These are phyloP conservation scores for Maconellicoccus hirsutus DNA, from an alignment of 1,140 invertebrate genomes.

Conservation along the genomic window DNA sequence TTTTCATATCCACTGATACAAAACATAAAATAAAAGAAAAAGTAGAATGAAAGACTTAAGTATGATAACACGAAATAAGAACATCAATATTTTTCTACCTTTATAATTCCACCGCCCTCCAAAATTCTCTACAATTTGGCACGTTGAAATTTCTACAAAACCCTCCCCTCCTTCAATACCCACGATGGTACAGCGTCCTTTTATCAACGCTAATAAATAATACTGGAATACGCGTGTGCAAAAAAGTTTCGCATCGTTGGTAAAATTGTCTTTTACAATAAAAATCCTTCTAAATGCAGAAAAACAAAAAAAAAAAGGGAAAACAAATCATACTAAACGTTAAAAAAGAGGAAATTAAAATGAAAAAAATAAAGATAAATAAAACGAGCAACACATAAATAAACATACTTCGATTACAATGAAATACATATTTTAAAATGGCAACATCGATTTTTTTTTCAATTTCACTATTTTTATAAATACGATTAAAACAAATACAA, in stretches of 20 bases:
- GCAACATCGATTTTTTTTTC: background rate
- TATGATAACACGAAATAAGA: background rate
- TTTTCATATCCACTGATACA: constrained; percentile 2
- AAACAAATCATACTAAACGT: background rate
- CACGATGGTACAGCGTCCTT: background rate
- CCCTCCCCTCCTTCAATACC: background rate
- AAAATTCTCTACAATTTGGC: background rate
- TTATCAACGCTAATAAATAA: background rate
- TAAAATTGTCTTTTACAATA: background rate
- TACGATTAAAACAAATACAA: background rate
- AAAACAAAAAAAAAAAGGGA: background rate
- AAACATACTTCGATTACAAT: constrained; percentile 5
- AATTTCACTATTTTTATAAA: background rate
- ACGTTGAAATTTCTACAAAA: background rate
- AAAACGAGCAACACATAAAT: constrained; percentile 2
- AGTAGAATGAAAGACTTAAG: background rate
- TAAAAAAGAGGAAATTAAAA: background rate
- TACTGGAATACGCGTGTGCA: background rate
- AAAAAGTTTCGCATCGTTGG: background rate
- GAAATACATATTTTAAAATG: background rate
- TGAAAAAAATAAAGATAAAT: background rate
- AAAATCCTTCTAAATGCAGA: background rate
- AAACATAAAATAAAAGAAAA: background rate
- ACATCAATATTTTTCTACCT: background rate
- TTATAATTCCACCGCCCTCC: too few relatives aligned